phyloP scores from a whole-genome alignment of 2,888 invertebrate genomes.

The Magallana nippona region DNA sequence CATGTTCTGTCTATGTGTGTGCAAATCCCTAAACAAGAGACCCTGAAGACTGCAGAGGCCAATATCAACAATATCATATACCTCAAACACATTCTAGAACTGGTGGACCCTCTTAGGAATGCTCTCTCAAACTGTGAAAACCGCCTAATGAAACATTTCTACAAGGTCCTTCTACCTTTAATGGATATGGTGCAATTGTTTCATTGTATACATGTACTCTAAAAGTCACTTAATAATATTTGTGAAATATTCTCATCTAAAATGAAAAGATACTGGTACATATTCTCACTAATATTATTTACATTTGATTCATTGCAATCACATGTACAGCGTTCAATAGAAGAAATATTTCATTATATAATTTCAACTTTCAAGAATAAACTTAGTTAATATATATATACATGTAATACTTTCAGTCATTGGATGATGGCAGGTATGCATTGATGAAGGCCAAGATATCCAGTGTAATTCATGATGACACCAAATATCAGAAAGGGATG shows the following conservation, averaged over 20 bases:
- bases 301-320: too few relatives aligned
- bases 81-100: slow-evolving; percentile 88
- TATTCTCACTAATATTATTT: too few relatives aligned
- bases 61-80: slow-evolving; percentile 89
- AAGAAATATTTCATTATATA: too few relatives aligned
- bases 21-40: slow-evolving; percentile 79
- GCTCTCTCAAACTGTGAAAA: slow-evolving; percentile 83
- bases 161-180: slow-evolving; percentile 81
- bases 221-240: too few relatives aligned
- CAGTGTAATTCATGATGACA: slow-evolving; percentile 83
- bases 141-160: slow-evolving; percentile 83
- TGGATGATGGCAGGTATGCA: slow-evolving; percentile 81
- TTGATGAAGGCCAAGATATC: slow-evolving; percentile 82
- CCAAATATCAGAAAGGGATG: slow-evolving; percentile 82
- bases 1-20: slow-evolving; percentile 84
- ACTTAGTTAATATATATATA: too few relatives aligned
- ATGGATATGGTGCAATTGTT: too few relatives aligned
- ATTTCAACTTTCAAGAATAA: too few relatives aligned
- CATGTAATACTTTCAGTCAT: slow-evolving; percentile 70
- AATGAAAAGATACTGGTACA: too few relatives aligned
- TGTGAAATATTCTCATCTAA: too few relatives aligned
- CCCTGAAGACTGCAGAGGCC: slow-evolving; percentile 84
- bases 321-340: too few relatives aligned
- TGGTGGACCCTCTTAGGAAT: slow-evolving; percentile 85
- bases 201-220: too few relatives aligned